A percentile compares a stretch with the other conserved stretches of the same genome.
Evolutionary conservation across 2,797 vertebrate species (phyloP).

Genomic region (Florisuga fusca): DNA sequence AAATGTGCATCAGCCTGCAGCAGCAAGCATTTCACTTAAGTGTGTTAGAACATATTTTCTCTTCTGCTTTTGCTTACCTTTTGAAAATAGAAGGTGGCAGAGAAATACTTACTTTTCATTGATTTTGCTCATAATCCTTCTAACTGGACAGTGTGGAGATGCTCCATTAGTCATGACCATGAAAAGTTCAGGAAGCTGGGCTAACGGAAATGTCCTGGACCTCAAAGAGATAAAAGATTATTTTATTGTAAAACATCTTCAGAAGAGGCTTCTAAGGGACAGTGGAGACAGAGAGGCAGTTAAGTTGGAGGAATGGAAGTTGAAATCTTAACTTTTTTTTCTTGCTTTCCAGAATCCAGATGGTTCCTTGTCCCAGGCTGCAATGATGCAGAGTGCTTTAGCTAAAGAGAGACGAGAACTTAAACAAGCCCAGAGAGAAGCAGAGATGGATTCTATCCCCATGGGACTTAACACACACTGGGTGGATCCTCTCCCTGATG

Average conservation of each 20-base stretch:
- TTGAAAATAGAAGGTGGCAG: not conserved
- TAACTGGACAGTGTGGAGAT: not conserved
- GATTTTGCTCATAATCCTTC: not conserved
- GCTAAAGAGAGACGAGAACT: conserved; percentile 95
- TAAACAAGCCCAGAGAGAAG: conserved; percentile 96
- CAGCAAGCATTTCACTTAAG: not conserved
- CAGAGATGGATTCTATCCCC: conserved; percentile 99
- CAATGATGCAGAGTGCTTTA: conserved; percentile 99
- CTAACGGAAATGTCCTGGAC: not conserved
- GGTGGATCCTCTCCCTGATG: conserved; percentile 97
- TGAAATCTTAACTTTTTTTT: not conserved
- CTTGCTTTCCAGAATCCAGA: conserved; percentile 89
- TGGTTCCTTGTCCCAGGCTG: conserved; percentile 96
- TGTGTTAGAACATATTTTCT: not conserved
- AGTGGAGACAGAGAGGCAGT: not conserved
- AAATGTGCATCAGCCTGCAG: not conserved
- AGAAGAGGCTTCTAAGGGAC: not conserved
- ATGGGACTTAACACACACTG: conserved; percentile 99
- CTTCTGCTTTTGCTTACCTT: not conserved
- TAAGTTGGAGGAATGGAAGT: not conserved
- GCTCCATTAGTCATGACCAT: accelerated
- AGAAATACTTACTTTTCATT: not conserved
- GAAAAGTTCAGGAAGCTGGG: not conserved
- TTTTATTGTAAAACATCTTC: not conserved
- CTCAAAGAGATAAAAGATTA: not conserved